Evolutionary conservation across 2,888 invertebrate species (phyloP).

Genomic region (Thecophora atra): DNA sequence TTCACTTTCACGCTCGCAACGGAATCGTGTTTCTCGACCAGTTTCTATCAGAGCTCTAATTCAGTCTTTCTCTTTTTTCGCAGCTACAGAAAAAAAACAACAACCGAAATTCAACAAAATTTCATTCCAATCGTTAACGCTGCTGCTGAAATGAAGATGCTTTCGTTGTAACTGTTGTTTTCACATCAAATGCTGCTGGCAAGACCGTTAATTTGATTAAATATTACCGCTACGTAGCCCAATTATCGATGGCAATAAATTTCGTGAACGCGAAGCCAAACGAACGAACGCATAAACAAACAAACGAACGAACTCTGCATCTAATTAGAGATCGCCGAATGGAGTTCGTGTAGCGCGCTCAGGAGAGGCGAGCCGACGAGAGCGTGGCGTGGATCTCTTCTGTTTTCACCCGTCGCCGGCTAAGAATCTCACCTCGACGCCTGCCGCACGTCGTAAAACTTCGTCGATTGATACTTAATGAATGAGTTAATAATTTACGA

Average conservation of each 20-base stretch:
- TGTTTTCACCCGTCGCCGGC: conserved; percentile 26
- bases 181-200: not conserved
- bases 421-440: conserved; percentile 24
- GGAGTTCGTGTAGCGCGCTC: too few species aligned
- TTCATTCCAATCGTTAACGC: conserved; percentile 9
- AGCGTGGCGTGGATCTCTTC: not conserved
- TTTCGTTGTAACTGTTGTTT: conserved; percentile 23
- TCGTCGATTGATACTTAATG: conserved; percentile 29
- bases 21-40: too few species aligned
- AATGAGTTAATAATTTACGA: conserved; percentile 32
- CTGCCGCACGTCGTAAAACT: conserved; percentile 23
- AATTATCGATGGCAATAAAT: conserved; percentile 49
- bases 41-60: too few species aligned
- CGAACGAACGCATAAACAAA: conserved; percentile 8
- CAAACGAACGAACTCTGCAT: conserved; percentile 33
- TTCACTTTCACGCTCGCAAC: conserved; percentile 24
- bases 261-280: conserved; percentile 30
- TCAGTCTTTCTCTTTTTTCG: too few species aligned
- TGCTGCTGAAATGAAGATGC: not conserved
- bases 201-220: conserved; percentile 58
- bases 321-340: conserved; percentile 23
- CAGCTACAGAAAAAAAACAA: too few species aligned
- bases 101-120: not conserved
- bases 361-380: too few species aligned
- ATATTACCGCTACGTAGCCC: conserved; percentile 62